A percentile compares a stretch with the other conserved stretches of the same genome.
phyloP scores from a whole-genome alignment of 2,797 vertebrate genomes.

The Odontamblyopus lacepedii region DNA sequence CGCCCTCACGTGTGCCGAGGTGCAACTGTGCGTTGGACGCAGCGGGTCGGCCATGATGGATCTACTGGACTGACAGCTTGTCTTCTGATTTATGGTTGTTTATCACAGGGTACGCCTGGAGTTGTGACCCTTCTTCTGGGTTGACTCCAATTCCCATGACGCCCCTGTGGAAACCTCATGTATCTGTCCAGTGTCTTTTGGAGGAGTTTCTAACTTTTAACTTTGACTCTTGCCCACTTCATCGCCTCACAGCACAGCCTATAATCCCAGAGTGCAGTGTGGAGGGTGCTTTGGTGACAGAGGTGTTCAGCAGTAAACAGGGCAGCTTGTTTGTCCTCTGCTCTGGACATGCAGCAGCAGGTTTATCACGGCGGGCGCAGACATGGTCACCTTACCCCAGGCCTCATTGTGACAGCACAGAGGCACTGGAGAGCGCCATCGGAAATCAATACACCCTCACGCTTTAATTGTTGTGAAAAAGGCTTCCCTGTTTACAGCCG shows the following conservation, averaged over 20 bases:
- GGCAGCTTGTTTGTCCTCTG: constrained; percentile 65
- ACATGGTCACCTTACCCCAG: constrained; percentile 88
- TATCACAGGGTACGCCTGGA: constrained; percentile 36
- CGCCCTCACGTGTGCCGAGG: constrained; percentile 6
- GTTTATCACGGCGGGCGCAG: constrained; percentile 73
- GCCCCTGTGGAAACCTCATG: constrained; percentile 30
- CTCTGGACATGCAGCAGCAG: constrained; percentile 69
- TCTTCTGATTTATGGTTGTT: constrained; percentile 64
- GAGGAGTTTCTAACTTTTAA: constrained; percentile 23
- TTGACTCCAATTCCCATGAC: constrained; percentile 31
- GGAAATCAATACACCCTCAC: constrained; percentile 90
- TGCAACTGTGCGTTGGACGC: constrained; percentile 13
- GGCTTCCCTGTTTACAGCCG: constrained; percentile 73
- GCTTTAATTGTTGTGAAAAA: constrained; percentile 82
- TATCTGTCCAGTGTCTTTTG: neutral
- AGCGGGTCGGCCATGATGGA: constrained; percentile 49
- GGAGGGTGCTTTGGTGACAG: constrained; percentile 23
- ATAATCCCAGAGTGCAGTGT: constrained; percentile 40
- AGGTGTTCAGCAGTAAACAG: constrained; percentile 11
- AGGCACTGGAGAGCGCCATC: constrained; percentile 85
- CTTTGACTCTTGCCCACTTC: constrained; percentile 44
- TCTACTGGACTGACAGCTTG: constrained; percentile 47
- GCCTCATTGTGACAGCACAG: constrained; percentile 85
- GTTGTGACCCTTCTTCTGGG: constrained; percentile 48
- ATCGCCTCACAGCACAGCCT: constrained; percentile 65